phyloP scores from a whole-genome alignment of 2,113 vertebrate genomes.

The Chaetodon trifascialis region DNA sequence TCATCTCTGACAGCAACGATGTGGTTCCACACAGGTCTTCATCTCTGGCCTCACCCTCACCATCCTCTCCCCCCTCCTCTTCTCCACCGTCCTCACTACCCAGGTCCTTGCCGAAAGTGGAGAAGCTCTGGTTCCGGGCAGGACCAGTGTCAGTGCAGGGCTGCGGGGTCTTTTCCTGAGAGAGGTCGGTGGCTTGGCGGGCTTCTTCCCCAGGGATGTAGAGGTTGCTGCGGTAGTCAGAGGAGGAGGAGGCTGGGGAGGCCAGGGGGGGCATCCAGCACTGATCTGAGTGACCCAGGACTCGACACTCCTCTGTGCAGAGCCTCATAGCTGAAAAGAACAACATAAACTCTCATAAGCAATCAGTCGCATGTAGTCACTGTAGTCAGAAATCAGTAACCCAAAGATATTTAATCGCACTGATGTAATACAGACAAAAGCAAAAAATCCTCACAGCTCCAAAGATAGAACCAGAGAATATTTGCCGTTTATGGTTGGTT shows the following conservation, averaged over 20 bases:
- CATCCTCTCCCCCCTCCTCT: slow-evolving; percentile 71
- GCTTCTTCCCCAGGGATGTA: slow-evolving; percentile 96
- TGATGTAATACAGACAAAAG: neutral
- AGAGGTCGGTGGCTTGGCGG: slow-evolving; percentile 78
- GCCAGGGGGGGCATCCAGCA: slow-evolving; percentile 97
- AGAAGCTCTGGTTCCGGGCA: slow-evolving; percentile 93
- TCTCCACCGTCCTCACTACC: slow-evolving; percentile 66
- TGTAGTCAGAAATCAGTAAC: slow-evolving; percentile 3
- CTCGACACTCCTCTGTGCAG: slow-evolving; percentile 96
- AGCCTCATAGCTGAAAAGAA: slow-evolving; percentile 89
- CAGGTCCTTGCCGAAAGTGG: slow-evolving; percentile 94
- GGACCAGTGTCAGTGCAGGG: slow-evolving; percentile 73
- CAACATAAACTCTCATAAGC: slow-evolving; percentile 2
- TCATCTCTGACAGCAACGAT: slow-evolving; percentile 96
- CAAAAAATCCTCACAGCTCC: neutral
- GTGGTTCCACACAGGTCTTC: slow-evolving; percentile 86
- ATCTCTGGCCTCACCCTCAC: slow-evolving; percentile 52
- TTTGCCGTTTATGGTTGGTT: no score
- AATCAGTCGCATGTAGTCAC: neutral
- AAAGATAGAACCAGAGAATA: neutral
- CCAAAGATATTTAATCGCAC: neutral
- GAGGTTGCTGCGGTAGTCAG: slow-evolving; percentile 95
- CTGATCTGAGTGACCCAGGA: slow-evolving; percentile 97
- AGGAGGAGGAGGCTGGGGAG: slow-evolving; percentile 88
- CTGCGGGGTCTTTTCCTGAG: slow-evolving; percentile 89